phyloP scores from a whole-genome alignment of 1,140 invertebrate genomes.

The Lasioglossum albipes region DNA sequence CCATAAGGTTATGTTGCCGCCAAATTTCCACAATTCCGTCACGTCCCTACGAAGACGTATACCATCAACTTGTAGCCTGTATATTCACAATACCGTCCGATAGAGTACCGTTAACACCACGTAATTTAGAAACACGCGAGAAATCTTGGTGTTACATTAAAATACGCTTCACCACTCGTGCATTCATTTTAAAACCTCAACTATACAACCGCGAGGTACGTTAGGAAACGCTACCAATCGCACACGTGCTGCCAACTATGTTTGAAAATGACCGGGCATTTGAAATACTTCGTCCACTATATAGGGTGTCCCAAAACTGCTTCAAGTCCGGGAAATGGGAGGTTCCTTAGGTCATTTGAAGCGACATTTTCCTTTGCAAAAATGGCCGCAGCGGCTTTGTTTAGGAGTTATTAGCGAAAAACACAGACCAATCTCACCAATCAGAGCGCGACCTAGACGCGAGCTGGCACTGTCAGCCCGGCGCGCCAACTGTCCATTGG shows the following conservation, averaged over 20 bases:
- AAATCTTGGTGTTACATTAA: constrained; percentile 35
- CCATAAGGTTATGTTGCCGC: constrained; percentile 59
- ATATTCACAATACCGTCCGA: background rate
- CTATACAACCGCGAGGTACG: constrained; percentile 52
- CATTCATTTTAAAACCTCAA: constrained; percentile 58
- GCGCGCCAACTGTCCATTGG: no score
- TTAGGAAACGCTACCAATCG: constrained; percentile 34
- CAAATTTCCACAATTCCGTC: constrained; percentile 42
- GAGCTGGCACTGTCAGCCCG: no score
- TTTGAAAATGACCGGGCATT: background rate
- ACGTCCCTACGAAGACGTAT: background rate
- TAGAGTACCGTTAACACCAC: constrained; percentile 1
- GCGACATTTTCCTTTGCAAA: no score
- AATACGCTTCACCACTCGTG: constrained; percentile 45
- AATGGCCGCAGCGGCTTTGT: no score
- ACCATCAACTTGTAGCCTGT: background rate
- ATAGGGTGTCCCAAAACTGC: no score
- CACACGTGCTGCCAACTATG: background rate
- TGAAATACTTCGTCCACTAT: background rate
- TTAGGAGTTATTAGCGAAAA: no score
- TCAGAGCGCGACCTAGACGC: no score
- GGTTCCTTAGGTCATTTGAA: no score
- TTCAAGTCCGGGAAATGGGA: no score
- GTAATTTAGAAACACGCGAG: constrained; percentile 54
- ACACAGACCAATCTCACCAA: no score